phyloP scores from a whole-genome alignment of 2,797 vertebrate species.

The Enteromius viviparus region DNA sequence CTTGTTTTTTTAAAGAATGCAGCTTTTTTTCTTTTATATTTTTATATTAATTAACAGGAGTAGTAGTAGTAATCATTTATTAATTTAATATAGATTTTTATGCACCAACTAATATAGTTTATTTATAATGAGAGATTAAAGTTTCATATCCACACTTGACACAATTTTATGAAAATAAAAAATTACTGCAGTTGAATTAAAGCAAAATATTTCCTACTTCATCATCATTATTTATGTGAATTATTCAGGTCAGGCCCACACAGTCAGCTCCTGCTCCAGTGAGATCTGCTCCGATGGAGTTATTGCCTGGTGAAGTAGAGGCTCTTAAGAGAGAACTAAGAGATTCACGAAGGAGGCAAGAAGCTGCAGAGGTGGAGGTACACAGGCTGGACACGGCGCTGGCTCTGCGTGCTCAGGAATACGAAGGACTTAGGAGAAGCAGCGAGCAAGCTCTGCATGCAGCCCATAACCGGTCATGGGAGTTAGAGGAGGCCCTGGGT shows the following conservation, averaged over 20 bases:
- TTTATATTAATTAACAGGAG: too few species aligned
- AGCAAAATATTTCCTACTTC: neutral
- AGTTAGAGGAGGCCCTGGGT: constrained; percentile 83
- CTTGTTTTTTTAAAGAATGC: neutral
- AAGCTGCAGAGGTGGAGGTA: constrained; percentile 75
- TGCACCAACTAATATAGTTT: neutral
- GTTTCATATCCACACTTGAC: neutral
- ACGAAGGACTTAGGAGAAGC: constrained; percentile 71
- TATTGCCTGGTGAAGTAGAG: constrained; percentile 70
- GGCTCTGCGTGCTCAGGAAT: constrained; percentile 74
- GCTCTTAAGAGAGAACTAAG: constrained; percentile 78
- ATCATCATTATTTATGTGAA: neutral
- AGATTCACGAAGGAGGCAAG: constrained; percentile 69
- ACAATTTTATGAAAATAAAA: neutral
- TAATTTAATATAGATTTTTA: neutral
- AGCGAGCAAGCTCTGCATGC: constrained; percentile 77
- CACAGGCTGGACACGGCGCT: constrained; percentile 76
- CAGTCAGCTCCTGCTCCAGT: constrained; percentile 31
- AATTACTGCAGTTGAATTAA: neutral
- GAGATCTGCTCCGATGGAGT: constrained; percentile 35
- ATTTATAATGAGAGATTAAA: neutral
- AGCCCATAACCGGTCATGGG: constrained; percentile 79
- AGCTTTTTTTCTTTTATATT: too few species aligned
- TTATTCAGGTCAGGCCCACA: constrained; percentile 30
- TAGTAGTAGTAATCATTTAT: neutral